Conservation (phyloP, 2,797 vertebrate species). For the Cirrhinus mrigala region DNA sequence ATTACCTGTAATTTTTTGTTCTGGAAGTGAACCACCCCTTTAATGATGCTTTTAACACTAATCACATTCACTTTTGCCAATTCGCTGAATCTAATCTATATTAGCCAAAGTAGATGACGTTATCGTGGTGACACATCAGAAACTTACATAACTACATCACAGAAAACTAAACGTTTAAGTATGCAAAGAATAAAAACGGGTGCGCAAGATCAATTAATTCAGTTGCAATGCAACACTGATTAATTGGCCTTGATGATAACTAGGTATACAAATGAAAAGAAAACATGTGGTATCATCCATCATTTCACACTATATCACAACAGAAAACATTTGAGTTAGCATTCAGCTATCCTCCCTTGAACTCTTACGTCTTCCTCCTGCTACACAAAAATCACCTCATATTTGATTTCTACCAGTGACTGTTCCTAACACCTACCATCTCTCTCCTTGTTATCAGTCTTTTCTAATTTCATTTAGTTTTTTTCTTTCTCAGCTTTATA, state of each 20-base stretch:
- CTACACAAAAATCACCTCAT: not conserved
- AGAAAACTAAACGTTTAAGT: not conserved
- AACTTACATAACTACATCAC: not conserved
- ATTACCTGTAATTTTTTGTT: no score
- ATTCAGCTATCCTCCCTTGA: not conserved
- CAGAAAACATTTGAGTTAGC: not conserved
- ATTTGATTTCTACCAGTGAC: constrained; percentile 21
- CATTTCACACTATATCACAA: not conserved
- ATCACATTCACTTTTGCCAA: not conserved
- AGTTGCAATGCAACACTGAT: not conserved
- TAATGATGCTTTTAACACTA: not conserved
- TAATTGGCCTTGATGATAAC: not conserved
- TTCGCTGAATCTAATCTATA: not conserved
- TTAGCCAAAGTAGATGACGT: not conserved
- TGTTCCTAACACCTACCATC: constrained; percentile 35
- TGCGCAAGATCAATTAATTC: not conserved
- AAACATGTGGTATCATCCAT: not conserved
- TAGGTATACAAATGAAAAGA: not conserved
- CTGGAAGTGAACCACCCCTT: no score
- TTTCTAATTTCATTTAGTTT: constrained; percentile 34
- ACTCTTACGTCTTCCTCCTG: not conserved
- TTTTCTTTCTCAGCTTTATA: not conserved
- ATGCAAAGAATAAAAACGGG: not conserved
- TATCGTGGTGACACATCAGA: not conserved
- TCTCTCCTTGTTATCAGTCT: constrained; percentile 42